A percentile compares a stretch with the other conserved stretches of the same genome.
Conservation (phyloP, 2,888 invertebrate genomes). For the Epirrhoe alternata region DNA sequence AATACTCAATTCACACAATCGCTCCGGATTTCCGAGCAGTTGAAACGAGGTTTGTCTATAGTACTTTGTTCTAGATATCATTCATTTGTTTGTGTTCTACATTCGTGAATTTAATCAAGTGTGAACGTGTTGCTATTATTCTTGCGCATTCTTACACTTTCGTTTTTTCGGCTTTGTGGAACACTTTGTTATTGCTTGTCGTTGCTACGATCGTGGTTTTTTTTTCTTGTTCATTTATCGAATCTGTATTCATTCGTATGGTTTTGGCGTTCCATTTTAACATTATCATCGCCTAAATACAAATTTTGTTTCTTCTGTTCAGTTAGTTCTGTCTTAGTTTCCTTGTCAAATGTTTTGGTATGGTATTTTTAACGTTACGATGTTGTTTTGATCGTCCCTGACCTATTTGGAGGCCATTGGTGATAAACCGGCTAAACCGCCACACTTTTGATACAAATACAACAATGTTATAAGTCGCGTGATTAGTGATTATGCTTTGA, state of each 20-base stretch:
- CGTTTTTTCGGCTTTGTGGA: neutral
- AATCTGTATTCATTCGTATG: neutral
- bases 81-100: conserved; percentile 6
- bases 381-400: conserved; percentile 31
- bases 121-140: conserved; percentile 5
- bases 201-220: no score
- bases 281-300: neutral
- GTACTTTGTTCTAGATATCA: conserved; percentile 7
- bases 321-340: no score
- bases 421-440: conserved; percentile 27
- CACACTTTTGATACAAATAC: neutral
- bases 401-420: conserved; percentile 35
- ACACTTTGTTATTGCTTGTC: neutral
- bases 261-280: neutral
- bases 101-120: neutral
- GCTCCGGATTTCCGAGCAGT: neutral
- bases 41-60: no score
- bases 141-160: neutral
- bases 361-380: conserved; percentile 6
- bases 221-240: no score
- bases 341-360: conserved; percentile 10
- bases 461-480: neutral
- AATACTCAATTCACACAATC: neutral
- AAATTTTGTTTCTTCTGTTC: neutral
- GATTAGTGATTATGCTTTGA: neutral